These are phyloP conservation scores for Notothenia rossii DNA, from an alignment of 2,113 vertebrate genomes.

Conservation along the genomic window DNA sequence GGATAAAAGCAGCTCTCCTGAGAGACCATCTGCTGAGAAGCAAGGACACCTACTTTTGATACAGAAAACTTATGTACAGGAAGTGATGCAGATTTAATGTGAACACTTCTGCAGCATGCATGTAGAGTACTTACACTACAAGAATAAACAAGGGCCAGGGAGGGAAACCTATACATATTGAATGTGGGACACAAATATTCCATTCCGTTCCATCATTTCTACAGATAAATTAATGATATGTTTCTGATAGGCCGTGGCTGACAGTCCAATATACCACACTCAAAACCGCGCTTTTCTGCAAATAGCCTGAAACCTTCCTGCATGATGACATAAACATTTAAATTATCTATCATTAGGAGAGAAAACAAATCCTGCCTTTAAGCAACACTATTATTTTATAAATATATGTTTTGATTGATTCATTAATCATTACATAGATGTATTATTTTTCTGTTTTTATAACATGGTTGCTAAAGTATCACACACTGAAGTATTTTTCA, in stretches of 20 bases:
- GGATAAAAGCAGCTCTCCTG: constrained; percentile 9
- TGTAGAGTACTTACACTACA: constrained; percentile 3
- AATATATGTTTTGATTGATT: not conserved
- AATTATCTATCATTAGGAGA: no score
- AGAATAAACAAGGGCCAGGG: not conserved
- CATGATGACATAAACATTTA: not conserved
- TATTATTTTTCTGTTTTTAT: not conserved
- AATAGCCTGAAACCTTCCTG: not conserved
- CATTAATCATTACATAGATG: not conserved
- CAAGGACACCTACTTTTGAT: not conserved
- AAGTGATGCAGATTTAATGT: constrained; percentile 52
- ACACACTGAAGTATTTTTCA: not conserved
- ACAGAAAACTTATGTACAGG: constrained; percentile 12
- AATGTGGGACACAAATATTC: constrained; percentile 43
- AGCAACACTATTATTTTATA: not conserved
- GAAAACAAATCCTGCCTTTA: no score
- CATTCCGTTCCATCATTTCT: constrained; percentile 26
- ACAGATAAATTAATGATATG: constrained; percentile 28
- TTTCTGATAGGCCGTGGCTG: not conserved
- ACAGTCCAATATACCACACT: not conserved
- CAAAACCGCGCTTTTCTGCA: not conserved
- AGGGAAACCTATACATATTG: constrained; percentile 39
- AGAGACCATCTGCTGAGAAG: not conserved
- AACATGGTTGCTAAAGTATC: not conserved
- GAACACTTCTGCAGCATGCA: constrained; percentile 18